Evolutionary conservation across 2,888 invertebrate genomes (phyloP), one percentile per base, ranked within the genome.

Genomic region (Eristalis arbustorum): DNA sequence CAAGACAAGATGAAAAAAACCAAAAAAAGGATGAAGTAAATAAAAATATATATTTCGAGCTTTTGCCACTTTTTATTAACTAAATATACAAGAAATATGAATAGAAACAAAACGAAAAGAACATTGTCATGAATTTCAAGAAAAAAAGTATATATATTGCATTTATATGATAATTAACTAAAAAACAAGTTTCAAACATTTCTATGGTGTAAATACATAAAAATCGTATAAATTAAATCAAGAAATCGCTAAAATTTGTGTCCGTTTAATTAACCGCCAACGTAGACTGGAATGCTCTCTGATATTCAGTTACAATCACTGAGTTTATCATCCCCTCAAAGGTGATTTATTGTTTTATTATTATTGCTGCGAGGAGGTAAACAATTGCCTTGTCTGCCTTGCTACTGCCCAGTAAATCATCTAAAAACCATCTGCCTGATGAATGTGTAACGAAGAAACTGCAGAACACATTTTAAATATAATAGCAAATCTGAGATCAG

Each of bases 31-130:
- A 71, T 10, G 56, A 71, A 72, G 57, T 76, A 73, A 84, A 80
- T 84, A 77, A 88, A 77, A 61, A 84, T 81, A 81, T 81, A 87
- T 87, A 88, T 88, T 88, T 88, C 84, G 87, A 87, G 88, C 88
- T 88, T 88, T 88, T 88, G 88, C 88, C 88, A 88, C 88, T 88
- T 88, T 88, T 88, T 88, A 88, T 84, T 88, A 88, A 84, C 66
- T 83, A 88, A 82, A 76, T 88, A 88, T 83, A 84, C 82, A 84
- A 77, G 67, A 72, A 67, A n/a, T 37, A 23, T 42, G 64, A 64
- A 64, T 72, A 67, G 49, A 67, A 71, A 13, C 18, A 62, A 57
- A 75, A 64, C 31, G 73, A 74, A 84, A 40, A 61, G 42, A 74
- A 71, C 62, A 77, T 64, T 74, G 82, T 87, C 74, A 82, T 87